Conservation (phyloP, 2,797 vertebrate genomes). For the Sylvilagus floridanus region DNA sequence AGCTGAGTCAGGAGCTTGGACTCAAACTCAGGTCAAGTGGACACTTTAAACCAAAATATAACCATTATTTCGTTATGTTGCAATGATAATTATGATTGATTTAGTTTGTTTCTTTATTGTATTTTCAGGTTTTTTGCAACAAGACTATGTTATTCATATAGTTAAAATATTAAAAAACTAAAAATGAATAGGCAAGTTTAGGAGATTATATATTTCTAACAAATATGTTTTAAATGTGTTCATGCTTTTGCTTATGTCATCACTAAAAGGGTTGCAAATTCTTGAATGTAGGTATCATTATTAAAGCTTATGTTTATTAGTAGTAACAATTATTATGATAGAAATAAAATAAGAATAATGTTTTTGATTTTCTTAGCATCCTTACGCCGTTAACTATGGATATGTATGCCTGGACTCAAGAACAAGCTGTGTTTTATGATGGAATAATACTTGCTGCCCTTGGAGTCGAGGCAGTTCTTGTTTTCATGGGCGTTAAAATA, state of each 20-base stretch:
- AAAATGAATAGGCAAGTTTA: neutral
- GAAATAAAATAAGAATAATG: slow-evolving; percentile 3
- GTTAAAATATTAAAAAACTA: slow-evolving; percentile 26
- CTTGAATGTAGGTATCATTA: slow-evolving; percentile 29
- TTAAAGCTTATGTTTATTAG: slow-evolving; percentile 36
- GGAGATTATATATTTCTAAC: neutral
- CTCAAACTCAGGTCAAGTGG: neutral
- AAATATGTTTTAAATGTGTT: slow-evolving; percentile 35
- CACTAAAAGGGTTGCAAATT: slow-evolving; percentile 15
- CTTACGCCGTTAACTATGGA: slow-evolving; percentile 97
- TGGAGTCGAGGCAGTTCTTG: slow-evolving; percentile 94
- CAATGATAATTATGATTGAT: neutral
- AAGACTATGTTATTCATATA: slow-evolving; percentile 20
- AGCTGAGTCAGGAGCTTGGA: too few species aligned
- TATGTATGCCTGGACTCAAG: slow-evolving; percentile 98
- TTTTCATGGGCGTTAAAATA: slow-evolving; percentile 94
- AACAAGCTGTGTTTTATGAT: slow-evolving; percentile 94
- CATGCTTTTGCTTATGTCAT: neutral
- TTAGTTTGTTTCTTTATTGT: neutral
- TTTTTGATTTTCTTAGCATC: slow-evolving; percentile 89
- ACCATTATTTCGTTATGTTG: slow-evolving; percentile 15
- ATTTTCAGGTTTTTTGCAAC: neutral
- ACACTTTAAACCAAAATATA: neutral
- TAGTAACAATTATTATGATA: neutral
- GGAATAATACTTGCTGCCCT: slow-evolving; percentile 95